These are phyloP conservation scores for Linurgus olivaceus DNA, from an alignment of 2,797 vertebrate species.

Conservation along the genomic window DNA sequence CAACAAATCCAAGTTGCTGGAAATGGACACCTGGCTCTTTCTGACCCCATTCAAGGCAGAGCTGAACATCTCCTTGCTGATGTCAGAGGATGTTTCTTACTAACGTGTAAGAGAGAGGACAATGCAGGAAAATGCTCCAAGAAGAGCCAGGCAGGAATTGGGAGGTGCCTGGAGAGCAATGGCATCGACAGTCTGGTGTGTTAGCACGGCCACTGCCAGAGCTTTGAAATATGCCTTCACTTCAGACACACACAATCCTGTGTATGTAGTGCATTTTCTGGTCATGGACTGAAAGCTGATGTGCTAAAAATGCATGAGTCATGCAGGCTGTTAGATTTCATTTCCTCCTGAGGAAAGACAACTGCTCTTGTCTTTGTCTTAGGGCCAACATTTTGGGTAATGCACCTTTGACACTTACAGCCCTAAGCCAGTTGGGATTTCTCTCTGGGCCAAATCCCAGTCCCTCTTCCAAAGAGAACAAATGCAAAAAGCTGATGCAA, in stretches of 20 bases:
- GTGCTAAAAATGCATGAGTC: conserved; percentile 44
- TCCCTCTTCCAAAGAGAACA: not conserved
- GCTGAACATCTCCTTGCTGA: not conserved
- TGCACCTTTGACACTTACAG: conserved; percentile 18
- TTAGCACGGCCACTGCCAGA: not conserved
- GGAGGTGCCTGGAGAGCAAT: not conserved
- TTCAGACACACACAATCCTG: not conserved
- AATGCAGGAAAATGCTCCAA: not conserved
- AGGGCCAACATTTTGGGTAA: conserved; percentile 26
- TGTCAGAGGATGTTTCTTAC: not conserved
- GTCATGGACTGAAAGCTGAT: conserved; percentile 15
- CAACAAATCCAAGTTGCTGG: not conserved
- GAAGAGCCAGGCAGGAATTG: not conserved
- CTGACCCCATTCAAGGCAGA: not conserved
- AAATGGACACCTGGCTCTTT: not conserved
- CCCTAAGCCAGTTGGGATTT: not conserved
- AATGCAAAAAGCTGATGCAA: not conserved
- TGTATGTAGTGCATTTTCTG: conserved; percentile 28
- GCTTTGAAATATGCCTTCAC: conserved; percentile 24
- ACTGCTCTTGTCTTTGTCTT: conserved; percentile 2
- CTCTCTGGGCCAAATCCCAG: not conserved
- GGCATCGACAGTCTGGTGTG: not conserved
- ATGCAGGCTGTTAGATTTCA: conserved; percentile 27
- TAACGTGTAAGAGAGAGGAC: not conserved
- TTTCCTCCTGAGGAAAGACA: conserved; percentile 39